A percentile compares a stretch with the other conserved stretches of the same genome.
phyloP scores from a whole-genome alignment of 2,888 invertebrate genomes.

The Pilophorus perplexus region DNA sequence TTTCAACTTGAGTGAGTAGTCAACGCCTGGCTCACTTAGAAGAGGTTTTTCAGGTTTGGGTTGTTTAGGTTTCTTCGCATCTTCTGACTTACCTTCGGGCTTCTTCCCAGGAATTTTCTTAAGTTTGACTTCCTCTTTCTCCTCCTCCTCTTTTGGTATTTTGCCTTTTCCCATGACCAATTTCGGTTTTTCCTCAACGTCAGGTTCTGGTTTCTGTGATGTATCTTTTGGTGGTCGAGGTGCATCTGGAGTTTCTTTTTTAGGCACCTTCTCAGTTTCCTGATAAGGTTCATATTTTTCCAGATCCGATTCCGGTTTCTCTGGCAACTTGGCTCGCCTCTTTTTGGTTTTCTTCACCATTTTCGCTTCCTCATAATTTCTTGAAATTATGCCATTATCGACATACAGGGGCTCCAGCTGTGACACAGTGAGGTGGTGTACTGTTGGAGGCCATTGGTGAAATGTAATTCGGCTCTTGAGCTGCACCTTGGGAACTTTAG shows the following conservation, averaged over 20 bases:
- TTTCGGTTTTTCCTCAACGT: constrained; percentile 54
- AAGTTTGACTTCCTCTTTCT: constrained; percentile 54
- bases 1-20: constrained; percentile 47
- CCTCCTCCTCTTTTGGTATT: constrained; percentile 51
- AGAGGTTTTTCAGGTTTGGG: constrained; percentile 50
- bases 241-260: constrained; percentile 49
- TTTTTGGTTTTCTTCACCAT: constrained; percentile 49
- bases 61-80: constrained; percentile 46
- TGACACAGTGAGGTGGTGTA: constrained; percentile 52
- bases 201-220: constrained; percentile 52
- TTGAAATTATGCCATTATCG: constrained; percentile 50
- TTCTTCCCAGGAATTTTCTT: constrained; percentile 57
- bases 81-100: constrained; percentile 40
- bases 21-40: constrained; percentile 47
- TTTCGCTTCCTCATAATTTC: constrained; percentile 50
- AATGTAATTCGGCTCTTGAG: constrained; percentile 66
- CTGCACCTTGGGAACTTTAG: constrained; percentile 63
- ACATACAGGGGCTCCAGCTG: constrained; percentile 49
- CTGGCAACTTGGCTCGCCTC: constrained; percentile 47
- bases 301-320: constrained; percentile 47
- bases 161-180: constrained; percentile 58
- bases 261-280: constrained; percentile 45
- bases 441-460: constrained; percentile 53
- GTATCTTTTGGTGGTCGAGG: not conserved
- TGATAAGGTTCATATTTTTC: constrained; percentile 49